phyloP scores from a whole-genome alignment of 2,888 invertebrate genomes.

The Fissipunctia ypsillon region DNA sequence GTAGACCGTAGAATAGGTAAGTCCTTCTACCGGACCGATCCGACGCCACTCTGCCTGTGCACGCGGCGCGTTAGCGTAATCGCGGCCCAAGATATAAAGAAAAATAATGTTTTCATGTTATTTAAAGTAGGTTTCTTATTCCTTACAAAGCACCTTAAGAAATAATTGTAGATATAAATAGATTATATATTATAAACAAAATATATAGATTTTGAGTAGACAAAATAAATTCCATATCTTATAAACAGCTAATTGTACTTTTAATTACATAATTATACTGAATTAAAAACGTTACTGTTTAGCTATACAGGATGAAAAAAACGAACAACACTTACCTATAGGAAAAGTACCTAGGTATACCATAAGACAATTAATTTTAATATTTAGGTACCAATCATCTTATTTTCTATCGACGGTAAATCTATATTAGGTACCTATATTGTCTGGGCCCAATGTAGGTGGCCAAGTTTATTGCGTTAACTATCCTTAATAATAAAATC shows the following conservation, averaged over 20 bases:
- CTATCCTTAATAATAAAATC: not conserved
- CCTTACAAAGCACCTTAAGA: conserved; percentile 71
- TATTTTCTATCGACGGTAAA: not conserved
- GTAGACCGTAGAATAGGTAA: not conserved
- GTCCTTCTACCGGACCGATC: not conserved
- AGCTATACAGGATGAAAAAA: conserved; percentile 48
- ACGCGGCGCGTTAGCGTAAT: not conserved
- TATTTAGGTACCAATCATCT: not conserved
- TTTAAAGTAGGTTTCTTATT: conserved; percentile 49
- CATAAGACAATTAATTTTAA: not conserved
- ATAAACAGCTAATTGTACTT: conserved; percentile 83
- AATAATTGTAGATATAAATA: conserved; percentile 61
- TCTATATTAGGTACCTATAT: not conserved
- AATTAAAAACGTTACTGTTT: conserved; percentile 46
- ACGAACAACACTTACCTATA: not conserved
- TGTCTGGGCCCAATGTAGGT: not conserved
- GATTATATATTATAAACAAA: conserved; percentile 61
- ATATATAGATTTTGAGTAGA: conserved; percentile 65
- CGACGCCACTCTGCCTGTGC: not conserved
- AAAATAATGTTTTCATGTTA: conserved; percentile 33
- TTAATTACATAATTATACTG: conserved; percentile 72
- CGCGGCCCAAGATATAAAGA: conserved; percentile 7
- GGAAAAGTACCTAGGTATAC: not conserved
- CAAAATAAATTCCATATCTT: conserved; percentile 76
- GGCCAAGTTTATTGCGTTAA: not conserved